A percentile compares a stretch with the other conserved stretches of the same genome.
These are phyloP conservation scores for Campylomormyrus numenius DNA, from an alignment of 2,113 vertebrate species.

Conservation along the genomic window DNA sequence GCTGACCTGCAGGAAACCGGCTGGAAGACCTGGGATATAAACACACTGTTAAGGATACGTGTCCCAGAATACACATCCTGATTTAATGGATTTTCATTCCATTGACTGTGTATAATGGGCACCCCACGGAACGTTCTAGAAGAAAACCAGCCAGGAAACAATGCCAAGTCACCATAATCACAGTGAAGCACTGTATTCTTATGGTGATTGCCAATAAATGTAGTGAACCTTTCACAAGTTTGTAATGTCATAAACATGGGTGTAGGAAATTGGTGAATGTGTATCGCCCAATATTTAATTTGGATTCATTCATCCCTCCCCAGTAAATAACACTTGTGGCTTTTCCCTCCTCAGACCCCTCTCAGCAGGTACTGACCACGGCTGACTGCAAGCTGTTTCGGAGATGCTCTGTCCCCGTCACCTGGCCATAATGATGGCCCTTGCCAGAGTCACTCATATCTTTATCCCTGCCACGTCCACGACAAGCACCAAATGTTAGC, in stretches of 20 bases:
- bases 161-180: neutral
- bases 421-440: neutral
- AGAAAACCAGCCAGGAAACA: neutral
- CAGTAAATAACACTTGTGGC: neutral
- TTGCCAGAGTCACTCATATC: neutral
- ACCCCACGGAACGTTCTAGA: neutral
- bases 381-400: neutral
- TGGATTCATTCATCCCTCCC: neutral
- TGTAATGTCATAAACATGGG: neutral
- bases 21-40: neutral
- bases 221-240: neutral
- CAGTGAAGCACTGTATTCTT: neutral
- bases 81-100: neutral
- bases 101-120: neutral
- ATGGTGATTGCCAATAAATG: neutral
- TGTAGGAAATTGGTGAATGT: neutral
- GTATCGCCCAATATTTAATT: neutral
- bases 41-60: neutral
- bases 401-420: neutral
- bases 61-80: slow-evolving; percentile 15
- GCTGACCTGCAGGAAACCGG: neutral
- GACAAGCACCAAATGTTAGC: neutral
- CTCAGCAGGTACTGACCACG: neutral
- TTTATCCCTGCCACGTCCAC: neutral
- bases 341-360: neutral